phyloP scores from a whole-genome alignment of 2,888 invertebrate species.

The Griposia aprilina region DNA sequence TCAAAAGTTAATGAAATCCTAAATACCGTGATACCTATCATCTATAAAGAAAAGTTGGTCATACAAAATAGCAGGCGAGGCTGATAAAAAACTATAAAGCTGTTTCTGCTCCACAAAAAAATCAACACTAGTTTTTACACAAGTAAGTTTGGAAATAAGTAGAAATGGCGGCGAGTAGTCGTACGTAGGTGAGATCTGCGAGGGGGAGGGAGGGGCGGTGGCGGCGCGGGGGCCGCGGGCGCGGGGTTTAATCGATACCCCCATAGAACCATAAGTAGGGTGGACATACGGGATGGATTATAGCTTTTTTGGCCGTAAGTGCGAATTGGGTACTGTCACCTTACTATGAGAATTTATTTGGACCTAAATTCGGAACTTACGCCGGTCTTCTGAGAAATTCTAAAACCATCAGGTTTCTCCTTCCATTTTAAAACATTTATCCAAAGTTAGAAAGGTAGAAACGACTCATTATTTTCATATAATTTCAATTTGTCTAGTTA shows the following conservation, averaged over 20 bases:
- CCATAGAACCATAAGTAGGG: constrained; percentile 87
- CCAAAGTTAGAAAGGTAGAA: constrained; percentile 28
- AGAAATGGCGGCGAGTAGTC: constrained; percentile 64
- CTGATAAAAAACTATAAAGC: constrained; percentile 48
- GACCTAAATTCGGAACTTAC: neutral
- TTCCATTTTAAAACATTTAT: constrained; percentile 12
- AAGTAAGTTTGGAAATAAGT: constrained; percentile 69
- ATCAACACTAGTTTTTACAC: constrained; percentile 61
- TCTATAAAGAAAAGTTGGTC: constrained; percentile 46
- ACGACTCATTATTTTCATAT: constrained; percentile 51
- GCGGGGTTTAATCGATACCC: constrained; percentile 84
- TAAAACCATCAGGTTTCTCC: neutral
- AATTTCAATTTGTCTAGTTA: constrained; percentile 57
- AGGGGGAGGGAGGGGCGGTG: constrained; percentile 60
- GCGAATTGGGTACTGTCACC: constrained; percentile 44
- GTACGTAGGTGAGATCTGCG: constrained; percentile 73
- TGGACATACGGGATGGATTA: constrained; percentile 84
- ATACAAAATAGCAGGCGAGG: constrained; percentile 36
- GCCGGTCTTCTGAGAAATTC: constrained; percentile 2
- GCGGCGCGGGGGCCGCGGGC: constrained; percentile 55
- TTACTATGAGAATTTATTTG: constrained; percentile 23
- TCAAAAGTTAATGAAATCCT: constrained; percentile 47
- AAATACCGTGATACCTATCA: constrained; percentile 33
- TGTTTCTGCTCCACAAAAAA: constrained; percentile 54
- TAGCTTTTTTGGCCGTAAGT: constrained; percentile 79